Evolutionary conservation across 2,888 invertebrate genomes (phyloP).

Genomic region (Agrotis clavis): DNA sequence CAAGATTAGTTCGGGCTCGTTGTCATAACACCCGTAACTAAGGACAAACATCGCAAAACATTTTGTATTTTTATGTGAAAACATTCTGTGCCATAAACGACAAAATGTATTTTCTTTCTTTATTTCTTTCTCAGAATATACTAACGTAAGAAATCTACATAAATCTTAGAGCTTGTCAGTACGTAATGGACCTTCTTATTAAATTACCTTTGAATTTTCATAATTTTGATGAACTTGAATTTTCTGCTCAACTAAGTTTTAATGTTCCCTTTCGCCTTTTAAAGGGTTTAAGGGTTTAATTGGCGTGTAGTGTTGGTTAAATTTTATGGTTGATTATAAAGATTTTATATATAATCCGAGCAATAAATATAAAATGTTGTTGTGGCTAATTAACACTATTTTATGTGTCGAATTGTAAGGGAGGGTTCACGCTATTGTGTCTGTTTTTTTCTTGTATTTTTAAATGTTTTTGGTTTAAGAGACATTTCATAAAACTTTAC

Average conservation of each 20-base stretch:
- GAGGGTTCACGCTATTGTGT: not conserved
- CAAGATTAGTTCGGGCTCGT: no score
- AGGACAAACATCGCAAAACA: no score
- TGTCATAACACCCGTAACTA: no score
- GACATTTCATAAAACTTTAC: no score
- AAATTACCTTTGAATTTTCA: slow-evolving; percentile 2
- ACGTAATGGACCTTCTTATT: not conserved
- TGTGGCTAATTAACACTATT: slow-evolving; percentile 11
- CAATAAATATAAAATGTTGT: slow-evolving; percentile 3
- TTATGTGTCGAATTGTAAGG: slow-evolving; percentile 10
- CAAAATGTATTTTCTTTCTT: no score
- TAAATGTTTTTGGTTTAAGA: no score
- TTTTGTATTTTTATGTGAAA: no score
- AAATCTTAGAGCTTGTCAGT: not conserved
- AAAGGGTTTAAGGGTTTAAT: not conserved
- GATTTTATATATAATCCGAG: not conserved
- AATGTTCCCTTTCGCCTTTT: not conserved
- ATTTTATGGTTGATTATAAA: slow-evolving; percentile 4
- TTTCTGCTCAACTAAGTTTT: slow-evolving; percentile 3
- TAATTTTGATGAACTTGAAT: slow-evolving; percentile 3
- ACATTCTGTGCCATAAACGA: no score
- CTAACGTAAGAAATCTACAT: not conserved
- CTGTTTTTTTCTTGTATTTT: not conserved
- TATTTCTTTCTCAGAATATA: not conserved
- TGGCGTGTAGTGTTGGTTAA: not conserved